These are phyloP conservation scores for Coranthus polyacanthus DNA, from an alignment of 2,797 vertebrate species.

Conservation along the genomic window DNA sequence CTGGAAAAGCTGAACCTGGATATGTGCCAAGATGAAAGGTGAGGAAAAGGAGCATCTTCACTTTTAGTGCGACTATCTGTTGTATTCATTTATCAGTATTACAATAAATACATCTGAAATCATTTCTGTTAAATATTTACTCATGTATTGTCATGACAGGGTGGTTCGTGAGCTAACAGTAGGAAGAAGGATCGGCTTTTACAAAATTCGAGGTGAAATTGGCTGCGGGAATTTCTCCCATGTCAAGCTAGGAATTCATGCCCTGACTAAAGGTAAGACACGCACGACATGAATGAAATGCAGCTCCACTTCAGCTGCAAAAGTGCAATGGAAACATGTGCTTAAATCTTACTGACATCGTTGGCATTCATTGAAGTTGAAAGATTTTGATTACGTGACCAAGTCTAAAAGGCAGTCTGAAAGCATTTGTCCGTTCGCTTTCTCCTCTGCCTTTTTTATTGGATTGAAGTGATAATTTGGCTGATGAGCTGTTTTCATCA, in stretches of 20 bases:
- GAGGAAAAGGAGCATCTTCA: no score
- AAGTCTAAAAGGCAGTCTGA: not conserved
- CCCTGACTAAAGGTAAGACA: conserved; percentile 94
- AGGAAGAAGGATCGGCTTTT: conserved; percentile 95
- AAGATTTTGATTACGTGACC: not conserved
- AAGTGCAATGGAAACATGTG: not conserved
- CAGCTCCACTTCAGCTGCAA: not conserved
- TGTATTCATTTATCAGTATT: not conserved
- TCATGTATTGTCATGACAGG: conserved; percentile 74
- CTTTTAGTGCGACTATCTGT: no score
- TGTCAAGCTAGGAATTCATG: conserved; percentile 96
- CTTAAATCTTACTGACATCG: not conserved
- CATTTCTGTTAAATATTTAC: no score
- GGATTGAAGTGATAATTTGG: conserved; percentile 40
- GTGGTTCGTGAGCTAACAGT: conserved; percentile 93
- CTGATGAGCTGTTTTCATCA: conserved; percentile 51
- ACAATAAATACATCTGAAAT: no score
- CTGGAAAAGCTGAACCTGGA: conserved; percentile 94
- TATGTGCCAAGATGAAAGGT: conserved; percentile 93
- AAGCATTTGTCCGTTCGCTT: conserved; percentile 1
- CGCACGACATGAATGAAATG: not conserved
- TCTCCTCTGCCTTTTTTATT: conserved; percentile 20
- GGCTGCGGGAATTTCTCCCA: conserved; percentile 98
- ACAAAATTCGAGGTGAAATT: conserved; percentile 95
- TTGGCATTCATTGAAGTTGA: not conserved